Evolutionary conservation across 1,140 invertebrate genomes (phyloP), one percentile per base, ranked within the genome.

Genomic region (Daktulosphaira vitifoliae): DNA sequence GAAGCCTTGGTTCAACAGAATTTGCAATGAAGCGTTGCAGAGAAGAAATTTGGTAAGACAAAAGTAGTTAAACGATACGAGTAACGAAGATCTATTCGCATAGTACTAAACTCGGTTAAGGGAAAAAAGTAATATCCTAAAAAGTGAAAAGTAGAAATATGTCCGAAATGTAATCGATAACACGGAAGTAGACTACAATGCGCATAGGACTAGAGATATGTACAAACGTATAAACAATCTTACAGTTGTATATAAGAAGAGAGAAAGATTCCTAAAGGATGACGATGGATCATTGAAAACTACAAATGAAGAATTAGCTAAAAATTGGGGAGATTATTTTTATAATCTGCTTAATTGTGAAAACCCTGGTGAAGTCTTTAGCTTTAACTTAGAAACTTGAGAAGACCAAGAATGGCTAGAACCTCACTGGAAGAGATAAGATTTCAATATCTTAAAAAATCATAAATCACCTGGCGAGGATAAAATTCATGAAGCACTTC

Each of bases 401-500:
- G 39, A 44, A 44, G 39, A 44, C 5, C 39, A 44, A 44, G 39
- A 44, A 16, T 11, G 39, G 5, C n/a, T 16, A 44, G 39, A 44
- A 44, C n/a, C n/a, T 11, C 39, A n/a, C n/a, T 44, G n/a, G 39
- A 44, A 1, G 39, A 44, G 39, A 44, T 44, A 44, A 44, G 39
- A 44, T 44, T 44, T 15, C 39, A 67, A 64, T 51, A 67, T 7
- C 46, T 44, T 44, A 44, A 44, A 44, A 44, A 44, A 44, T 44
- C 39, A 44, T 44, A 44, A 44, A 16, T 44, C 39, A 15, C 66
- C 54, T 53, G 50, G 64, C 26, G 46, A 66, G 20, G 65, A 68
- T 33, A 16, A 66, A 38, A 67, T 67, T 7, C 48, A 29, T 20
- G 26, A 50, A 22, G 67, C 66, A 50, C 25, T 66, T 25, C n/a